Base-by-base conservation (phyloP, 2,113 vertebrate species). In the Scytalopus superciliaris region DNA sequence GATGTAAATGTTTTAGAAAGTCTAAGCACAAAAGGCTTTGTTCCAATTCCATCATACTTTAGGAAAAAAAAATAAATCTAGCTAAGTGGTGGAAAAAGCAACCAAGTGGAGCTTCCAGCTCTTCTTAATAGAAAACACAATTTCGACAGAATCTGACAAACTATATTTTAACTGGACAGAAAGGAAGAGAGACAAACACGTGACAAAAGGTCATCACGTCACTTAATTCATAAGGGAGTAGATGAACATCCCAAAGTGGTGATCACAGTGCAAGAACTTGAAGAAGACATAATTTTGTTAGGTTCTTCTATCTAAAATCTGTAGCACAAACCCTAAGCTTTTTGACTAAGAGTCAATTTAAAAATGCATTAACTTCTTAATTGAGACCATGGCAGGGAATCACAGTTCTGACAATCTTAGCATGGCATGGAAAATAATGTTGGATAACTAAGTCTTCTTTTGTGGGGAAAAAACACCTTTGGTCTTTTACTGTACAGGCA, bases 1-100 rank as follows among this genome's bases (percentile, higher is more conserved):
- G 42, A 78, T 83, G 28, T 72, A 95, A 96, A 91, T 81, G 81
- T 83, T 95, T 96, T 88, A 35, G 19, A 74, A 93, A 95, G n/a
- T 77, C 63, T 93, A 91, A 96, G 72, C 73, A 77, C 59, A 84
- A 87, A 96, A 92, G 60, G 8, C 33, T 81, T 50, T 55, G 45
- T 55, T 82, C 85, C 59, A 96, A 53, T 81, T 90, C 55, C 85
- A 90, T 84, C 53, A 52, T 62, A 84, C 91, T 93, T 95, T 93
- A 64, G 44, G 53, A 45, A 72, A 42, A 42, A 42, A 42, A 42
- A 55, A 94, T 85, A 94, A 87, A 12, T 78, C 88, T 76, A 87
- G 66, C 75, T 72, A 89, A 84, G 69, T 60, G 14, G 44, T 68
- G 40, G 35, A 67, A 57, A 56, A 86, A 92, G 63, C 64, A 93